A percentile compares a stretch with the other conserved stretches of the same genome.
Conservation (phyloP, 1,140 invertebrate genomes). For the Copidosoma floridanum region DNA sequence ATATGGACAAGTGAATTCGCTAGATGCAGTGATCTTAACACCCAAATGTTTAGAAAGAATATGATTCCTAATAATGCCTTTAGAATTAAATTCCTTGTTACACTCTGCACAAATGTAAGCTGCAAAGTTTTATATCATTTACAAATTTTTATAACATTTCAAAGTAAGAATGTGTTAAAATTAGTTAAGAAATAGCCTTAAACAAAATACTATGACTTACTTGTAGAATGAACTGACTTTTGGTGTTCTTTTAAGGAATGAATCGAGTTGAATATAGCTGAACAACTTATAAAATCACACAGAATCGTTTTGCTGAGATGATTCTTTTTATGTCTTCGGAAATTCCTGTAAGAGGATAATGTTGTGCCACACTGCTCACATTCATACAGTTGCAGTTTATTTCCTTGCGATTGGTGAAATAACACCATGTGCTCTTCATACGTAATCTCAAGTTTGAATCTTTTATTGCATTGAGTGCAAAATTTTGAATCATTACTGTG, state of each 20-base stretch:
- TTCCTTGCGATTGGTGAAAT: neutral
- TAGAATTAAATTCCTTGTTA: slow-evolving; percentile 26
- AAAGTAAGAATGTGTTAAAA: too few relatives aligned
- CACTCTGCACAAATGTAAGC: slow-evolving; percentile 37
- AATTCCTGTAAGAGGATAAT: neutral
- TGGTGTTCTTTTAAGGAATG: neutral
- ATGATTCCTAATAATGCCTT: slow-evolving; percentile 30
- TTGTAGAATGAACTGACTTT: slow-evolving; percentile 1
- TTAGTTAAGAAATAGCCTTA: too few relatives aligned
- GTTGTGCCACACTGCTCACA: neutral
- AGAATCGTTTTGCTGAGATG: neutral
- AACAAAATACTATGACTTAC: too few relatives aligned
- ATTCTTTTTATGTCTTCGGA: neutral
- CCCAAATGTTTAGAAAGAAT: slow-evolving; percentile 20
- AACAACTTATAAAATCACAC: neutral
- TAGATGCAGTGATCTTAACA: too few relatives aligned
- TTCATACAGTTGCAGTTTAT: neutral
- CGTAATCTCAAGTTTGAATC: neutral
- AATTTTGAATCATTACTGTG: slow-evolving; percentile 20
- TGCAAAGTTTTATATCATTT: too few relatives aligned
- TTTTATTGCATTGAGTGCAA: neutral
- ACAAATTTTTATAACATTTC: too few relatives aligned
- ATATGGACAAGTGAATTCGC: slow-evolving; percentile 32
- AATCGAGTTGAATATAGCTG: neutral
- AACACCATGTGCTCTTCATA: neutral